Evolutionary conservation across 2,113 vertebrate species (phyloP), one percentile per base, ranked within the genome.

Genomic region (Xiphophorus couchianus): DNA sequence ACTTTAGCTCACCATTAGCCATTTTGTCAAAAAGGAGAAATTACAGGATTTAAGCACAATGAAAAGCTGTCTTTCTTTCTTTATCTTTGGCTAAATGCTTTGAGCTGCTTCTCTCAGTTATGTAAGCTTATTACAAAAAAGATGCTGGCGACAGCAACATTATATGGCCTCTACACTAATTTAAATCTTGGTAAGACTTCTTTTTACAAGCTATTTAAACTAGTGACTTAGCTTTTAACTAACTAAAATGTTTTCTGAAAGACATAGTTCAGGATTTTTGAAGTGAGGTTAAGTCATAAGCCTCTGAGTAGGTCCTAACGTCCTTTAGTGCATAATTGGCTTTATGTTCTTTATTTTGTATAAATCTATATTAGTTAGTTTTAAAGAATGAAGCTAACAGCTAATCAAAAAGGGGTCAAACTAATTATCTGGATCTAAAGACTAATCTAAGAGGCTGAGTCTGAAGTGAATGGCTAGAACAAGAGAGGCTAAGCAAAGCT

Each of bases 71-170:
- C 22, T 69, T 33, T 70, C 30, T 61, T 60, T 35, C 22, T 70
- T 39, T 48, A 30, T 77, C 62, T 65, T 42, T 48, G 22, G 25
- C 22, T n/a, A 58, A 31, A 64, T 69, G 30, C 69, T 48, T 72
- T 19, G 33, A 73, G 39, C 31, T 39, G n/a, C 5, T 31, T 75
- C 33, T 13, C 13, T 33, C 4, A 31, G 28, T 69, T 68, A 42
- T 33, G 29, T 17, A 33, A 37, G 31, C 62, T 58, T 44, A 66
- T 66, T 28, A 35, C 63, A 62, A 31, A 12, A 67, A 17, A 67
- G 6, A 65, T 65, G 42, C 17, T 33, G 62, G 35, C 27, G 42
- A n/a, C 25, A 28, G 33, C 33, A 39, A 31, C 1, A 14, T 44
- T 54, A 44, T 22, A 13, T 19, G 71, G 19, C 25, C 27, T 65